phyloP scores from a whole-genome alignment of 2,113 vertebrate species.

The Gallinago jamesoni region DNA sequence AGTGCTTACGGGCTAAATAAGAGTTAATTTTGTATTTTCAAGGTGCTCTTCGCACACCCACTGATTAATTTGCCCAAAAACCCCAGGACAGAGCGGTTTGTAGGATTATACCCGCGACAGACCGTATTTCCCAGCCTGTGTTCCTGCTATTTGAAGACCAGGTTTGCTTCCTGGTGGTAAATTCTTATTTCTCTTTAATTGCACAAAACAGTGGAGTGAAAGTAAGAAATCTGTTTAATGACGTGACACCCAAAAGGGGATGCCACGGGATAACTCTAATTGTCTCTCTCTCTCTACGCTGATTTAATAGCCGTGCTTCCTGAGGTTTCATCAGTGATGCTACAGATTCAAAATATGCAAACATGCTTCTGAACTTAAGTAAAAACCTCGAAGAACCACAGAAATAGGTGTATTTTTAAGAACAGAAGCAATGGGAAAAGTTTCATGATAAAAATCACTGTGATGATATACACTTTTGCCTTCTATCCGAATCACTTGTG shows the following conservation, averaged over 20 bases:
- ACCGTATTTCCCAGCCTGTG: background rate
- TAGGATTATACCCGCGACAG: background rate
- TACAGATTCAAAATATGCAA: background rate
- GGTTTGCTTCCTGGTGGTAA: background rate
- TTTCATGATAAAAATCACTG: background rate
- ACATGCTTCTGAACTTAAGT: background rate
- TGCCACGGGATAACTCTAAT: background rate
- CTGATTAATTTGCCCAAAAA: background rate
- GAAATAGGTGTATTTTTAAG: background rate
- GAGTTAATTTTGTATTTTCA: conserved; percentile 19
- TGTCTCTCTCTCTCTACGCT: background rate
- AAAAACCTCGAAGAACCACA: background rate
- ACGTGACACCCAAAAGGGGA: background rate
- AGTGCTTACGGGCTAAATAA: background rate
- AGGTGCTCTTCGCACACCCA: background rate
- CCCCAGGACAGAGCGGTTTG: background rate
- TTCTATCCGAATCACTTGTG: background rate
- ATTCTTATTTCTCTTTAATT: background rate
- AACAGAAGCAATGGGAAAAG: background rate
- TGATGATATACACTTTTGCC: background rate
- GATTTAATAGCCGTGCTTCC: background rate
- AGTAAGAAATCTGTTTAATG: background rate
- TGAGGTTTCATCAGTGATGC: background rate
- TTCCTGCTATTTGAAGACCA: background rate
- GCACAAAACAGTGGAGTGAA: background rate